A percentile compares a stretch with the other conserved stretches of the same genome.
These are phyloP conservation scores for Galaxea fascicularis DNA, from an alignment of 92 coral and sea anemone genomes.

Conservation along the genomic window DNA sequence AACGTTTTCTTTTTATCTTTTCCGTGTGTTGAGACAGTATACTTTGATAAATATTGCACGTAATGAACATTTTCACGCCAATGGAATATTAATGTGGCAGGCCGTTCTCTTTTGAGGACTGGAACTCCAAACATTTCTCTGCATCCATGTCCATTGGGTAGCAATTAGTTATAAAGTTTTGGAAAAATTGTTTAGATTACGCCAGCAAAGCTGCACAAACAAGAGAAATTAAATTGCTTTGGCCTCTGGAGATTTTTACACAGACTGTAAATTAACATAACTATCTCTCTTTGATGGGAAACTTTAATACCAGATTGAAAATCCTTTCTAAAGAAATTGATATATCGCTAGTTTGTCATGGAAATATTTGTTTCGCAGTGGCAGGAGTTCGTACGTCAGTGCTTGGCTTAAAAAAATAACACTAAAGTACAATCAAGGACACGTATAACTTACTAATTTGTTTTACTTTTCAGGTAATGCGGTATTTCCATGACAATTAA, in stretches of 20 bases:
- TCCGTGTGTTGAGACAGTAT: background rate
- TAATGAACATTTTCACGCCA: background rate
- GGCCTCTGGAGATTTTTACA: slow-evolving; percentile 27
- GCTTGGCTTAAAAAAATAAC: background rate
- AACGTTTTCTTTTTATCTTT: background rate
- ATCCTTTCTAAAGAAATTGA: background rate
- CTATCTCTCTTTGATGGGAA: background rate
- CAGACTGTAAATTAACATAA: background rate
- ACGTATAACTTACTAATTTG: slow-evolving; percentile 28
- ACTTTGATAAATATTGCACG: background rate
- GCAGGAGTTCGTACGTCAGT: background rate
- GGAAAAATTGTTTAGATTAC: background rate
- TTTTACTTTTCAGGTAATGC: slow-evolving; percentile 10
- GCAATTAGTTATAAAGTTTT: background rate
- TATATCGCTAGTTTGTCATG: background rate
- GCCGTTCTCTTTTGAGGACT: background rate
- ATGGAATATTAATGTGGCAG: too few species aligned
- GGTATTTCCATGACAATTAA: slow-evolving; percentile 46
- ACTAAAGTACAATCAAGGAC: background rate
- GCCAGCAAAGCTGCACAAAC: background rate
- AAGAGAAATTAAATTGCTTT: background rate
- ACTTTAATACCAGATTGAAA: background rate
- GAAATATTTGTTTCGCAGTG: background rate
- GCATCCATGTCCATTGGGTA: background rate
- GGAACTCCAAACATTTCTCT: background rate